These are phyloP conservation scores for Microcebus murinus DNA, from an alignment of 2,113 vertebrate genomes.

Conservation along the genomic window DNA sequence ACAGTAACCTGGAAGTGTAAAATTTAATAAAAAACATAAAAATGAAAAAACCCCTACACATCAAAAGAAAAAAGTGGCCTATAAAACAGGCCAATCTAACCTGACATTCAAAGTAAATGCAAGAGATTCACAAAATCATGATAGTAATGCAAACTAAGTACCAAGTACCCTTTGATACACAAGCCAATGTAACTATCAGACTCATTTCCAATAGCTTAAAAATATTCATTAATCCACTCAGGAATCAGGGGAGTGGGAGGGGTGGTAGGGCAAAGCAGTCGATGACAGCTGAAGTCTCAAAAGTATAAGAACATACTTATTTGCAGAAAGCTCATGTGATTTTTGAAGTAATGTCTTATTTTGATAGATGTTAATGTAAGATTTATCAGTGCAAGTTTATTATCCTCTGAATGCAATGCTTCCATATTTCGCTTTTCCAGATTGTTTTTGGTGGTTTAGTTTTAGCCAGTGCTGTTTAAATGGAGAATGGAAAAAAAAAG, in stretches of 20 bases:
- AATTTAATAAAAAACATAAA: conserved; percentile 82
- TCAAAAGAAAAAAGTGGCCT: conserved; percentile 85
- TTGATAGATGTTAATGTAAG: conserved; percentile 77
- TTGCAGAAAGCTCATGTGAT: conserved; percentile 77
- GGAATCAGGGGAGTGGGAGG: conserved; percentile 36
- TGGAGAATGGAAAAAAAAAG: neutral
- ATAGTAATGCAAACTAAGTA: conserved; percentile 85
- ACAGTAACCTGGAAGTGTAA: conserved; percentile 78
- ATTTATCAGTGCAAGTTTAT: conserved; percentile 73
- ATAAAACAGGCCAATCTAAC: conserved; percentile 89
- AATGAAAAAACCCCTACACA: conserved; percentile 69
- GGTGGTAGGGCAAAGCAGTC: conserved; percentile 58
- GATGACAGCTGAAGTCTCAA: conserved; percentile 83
- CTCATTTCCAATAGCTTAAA: conserved; percentile 80
- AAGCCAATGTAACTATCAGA: conserved; percentile 85
- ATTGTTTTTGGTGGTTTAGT: conserved; percentile 76
- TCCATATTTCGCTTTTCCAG: conserved; percentile 66
- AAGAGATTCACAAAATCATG: conserved; percentile 88
- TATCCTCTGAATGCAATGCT: conserved; percentile 62
- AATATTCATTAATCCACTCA: conserved; percentile 72
- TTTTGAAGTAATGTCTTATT: conserved; percentile 71
- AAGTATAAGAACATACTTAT: conserved; percentile 81
- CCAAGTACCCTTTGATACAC: conserved; percentile 88
- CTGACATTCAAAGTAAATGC: conserved; percentile 88
- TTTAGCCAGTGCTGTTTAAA: conserved; percentile 72